Evolutionary conservation across 2,113 vertebrate species (phyloP).

Genomic region (Numenius arquata): DNA sequence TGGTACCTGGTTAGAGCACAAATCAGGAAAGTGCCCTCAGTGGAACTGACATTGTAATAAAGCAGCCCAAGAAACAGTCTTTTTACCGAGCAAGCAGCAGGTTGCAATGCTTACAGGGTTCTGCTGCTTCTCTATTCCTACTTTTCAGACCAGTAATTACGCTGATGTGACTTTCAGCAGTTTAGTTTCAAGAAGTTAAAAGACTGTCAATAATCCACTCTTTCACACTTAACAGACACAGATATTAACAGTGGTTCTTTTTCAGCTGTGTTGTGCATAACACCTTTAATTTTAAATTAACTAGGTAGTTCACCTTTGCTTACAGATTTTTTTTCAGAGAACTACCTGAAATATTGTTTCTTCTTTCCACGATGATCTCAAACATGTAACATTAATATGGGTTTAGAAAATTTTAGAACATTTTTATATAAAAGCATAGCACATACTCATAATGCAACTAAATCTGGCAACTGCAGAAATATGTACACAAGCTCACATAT

Average conservation of each 20-base stretch:
- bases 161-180: background rate
- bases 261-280: background rate
- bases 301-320: background rate
- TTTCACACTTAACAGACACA: background rate
- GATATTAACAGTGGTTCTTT: background rate
- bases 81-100: background rate
- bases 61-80: background rate
- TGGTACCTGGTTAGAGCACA: conserved; percentile 74
- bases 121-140: background rate
- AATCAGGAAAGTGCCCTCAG: background rate
- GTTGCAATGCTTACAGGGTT: background rate
- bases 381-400: background rate
- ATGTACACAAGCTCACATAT: background rate
- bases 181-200: background rate
- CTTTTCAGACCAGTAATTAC: background rate
- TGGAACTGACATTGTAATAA: background rate
- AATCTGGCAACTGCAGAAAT: background rate
- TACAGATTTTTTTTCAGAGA: background rate
- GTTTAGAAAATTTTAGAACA: background rate
- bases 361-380: background rate
- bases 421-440: background rate
- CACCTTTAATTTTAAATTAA: background rate
- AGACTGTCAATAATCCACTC: background rate
- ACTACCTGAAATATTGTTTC: background rate
- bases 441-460: background rate